Base-by-base conservation (phyloP, 2,113 vertebrate genomes). In the Craseonycteris thonglongyai region DNA sequence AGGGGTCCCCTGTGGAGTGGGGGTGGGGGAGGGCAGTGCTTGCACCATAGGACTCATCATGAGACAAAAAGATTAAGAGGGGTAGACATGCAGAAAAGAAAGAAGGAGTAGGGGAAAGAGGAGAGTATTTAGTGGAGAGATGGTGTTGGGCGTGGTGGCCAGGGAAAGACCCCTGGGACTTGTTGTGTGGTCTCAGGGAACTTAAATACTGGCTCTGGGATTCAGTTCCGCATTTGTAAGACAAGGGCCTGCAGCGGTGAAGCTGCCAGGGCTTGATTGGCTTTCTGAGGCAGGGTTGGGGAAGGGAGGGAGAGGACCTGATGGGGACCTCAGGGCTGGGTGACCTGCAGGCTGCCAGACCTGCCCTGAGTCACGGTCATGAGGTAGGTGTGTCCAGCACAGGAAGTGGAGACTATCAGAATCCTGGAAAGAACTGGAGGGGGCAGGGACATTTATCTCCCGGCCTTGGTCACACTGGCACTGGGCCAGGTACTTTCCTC, bases 341-440 rank as follows among this genome's bases (percentile, higher is more conserved):
- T 30, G 47, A 81, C 42, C 91, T 66, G 80, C 71, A 40, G 40
- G 45, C 40, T 9, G 12, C 7, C 0, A 8, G 80, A 26, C 24
- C 91, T 59, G 21, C 47, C 84, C 65, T 28, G 54, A 63, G 56
- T 65, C 84, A 56, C 71, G 1, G n/a, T 72, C 72, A 13, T 0
- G 15, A 47, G 35, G 35, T 33, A 38, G 66, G 56, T 21, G 40
- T 61, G 59, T 18, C 22, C 49, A 35, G 3, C 19, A 9, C 12
- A 30, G 35, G 42, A 21, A 42, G n/a, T 0, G 10, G 76, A n/a
- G 24, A 8, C 33, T 42, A 49, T n/a, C 21, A 33, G 0, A 51
- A 88, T 96, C 89, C 51, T 94, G 65, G 91, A 84, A 86, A 92
- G 91, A 83, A 40, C 7, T 5, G 56, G 33, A 45, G 49, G 3